Percentiles rank a stretch among this genome's conserved stretches.
Evolutionary conservation across 1,140 invertebrate genomes (phyloP).

Genomic region (Rhyzopertha dominica): DNA sequence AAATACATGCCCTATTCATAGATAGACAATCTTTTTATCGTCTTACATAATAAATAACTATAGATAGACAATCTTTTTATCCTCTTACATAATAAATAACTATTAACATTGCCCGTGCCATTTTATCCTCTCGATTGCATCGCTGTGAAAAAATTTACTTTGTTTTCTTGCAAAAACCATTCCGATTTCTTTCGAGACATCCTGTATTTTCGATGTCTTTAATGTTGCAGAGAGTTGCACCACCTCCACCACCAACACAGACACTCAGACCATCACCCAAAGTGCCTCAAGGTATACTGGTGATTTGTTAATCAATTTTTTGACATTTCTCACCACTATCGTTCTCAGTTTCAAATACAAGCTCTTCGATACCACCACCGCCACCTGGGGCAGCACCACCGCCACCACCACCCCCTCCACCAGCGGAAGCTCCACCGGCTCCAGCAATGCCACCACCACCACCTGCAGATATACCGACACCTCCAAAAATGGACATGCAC

Average conservation of each 20-base stretch:
- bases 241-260: constrained; percentile 47
- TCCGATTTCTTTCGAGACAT: neutral
- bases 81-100: neutral
- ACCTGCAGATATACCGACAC: constrained; percentile 29
- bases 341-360: constrained; percentile 43
- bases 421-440: neutral
- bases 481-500: constrained; percentile 49
- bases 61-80: neutral
- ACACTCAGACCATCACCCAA: constrained; percentile 32
- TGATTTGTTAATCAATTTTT: constrained; percentile 8
- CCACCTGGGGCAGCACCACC: constrained; percentile 21
- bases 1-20: neutral
- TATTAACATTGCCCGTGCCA: neutral
- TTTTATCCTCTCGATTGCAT: neutral
- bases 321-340: constrained; percentile 46
- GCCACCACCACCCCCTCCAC: constrained; percentile 26
- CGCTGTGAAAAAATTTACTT: too few species aligned
- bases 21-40: neutral
- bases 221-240: constrained; percentile 41
- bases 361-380: constrained; percentile 28
- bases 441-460: constrained; percentile 26
- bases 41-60: too few species aligned
- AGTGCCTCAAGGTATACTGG: constrained; percentile 7
- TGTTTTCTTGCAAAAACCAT: too few species aligned
- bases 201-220: neutral